phyloP scores from a whole-genome alignment of 1,140 invertebrate species.

The Meloidogyne hapla region DNA sequence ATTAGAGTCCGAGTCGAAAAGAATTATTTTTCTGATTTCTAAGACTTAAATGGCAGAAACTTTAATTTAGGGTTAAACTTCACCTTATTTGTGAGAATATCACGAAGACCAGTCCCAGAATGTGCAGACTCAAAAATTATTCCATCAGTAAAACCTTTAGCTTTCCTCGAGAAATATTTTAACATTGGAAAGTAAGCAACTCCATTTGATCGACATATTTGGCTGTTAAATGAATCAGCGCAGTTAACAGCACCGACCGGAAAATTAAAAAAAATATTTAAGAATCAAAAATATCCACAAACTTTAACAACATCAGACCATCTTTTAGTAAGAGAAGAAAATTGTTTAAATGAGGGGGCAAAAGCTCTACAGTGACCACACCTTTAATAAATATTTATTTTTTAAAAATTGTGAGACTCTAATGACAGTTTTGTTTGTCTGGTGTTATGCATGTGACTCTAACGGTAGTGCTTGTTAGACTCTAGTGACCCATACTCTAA shows the following conservation, averaged over 20 bases:
- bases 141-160: conserved; percentile 45
- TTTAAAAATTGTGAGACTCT: background rate
- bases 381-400: conserved; percentile 41
- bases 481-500: too few relatives aligned
- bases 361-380: conserved; percentile 63
- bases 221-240: conserved; percentile 60
- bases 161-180: conserved; percentile 60
- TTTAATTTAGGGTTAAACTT: too few relatives aligned
- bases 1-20: too few relatives aligned
- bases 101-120: conserved; percentile 55
- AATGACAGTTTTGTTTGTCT: background rate
- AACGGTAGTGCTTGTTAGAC: too few relatives aligned
- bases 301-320: conserved; percentile 51
- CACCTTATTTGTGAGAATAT: conserved; percentile 53
- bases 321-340: conserved; percentile 49
- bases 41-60: too few relatives aligned
- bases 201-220: conserved; percentile 55
- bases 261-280: background rate
- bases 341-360: conserved; percentile 59
- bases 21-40: too few relatives aligned
- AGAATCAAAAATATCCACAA: background rate
- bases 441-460: too few relatives aligned
- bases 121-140: conserved; percentile 55
- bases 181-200: conserved; percentile 62
- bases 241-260: conserved; percentile 59